A percentile compares a stretch with the other conserved stretches of the same genome.
These are phyloP conservation scores for Melanerpes formicivorus DNA, from an alignment of 2,113 vertebrate genomes.

Conservation along the genomic window DNA sequence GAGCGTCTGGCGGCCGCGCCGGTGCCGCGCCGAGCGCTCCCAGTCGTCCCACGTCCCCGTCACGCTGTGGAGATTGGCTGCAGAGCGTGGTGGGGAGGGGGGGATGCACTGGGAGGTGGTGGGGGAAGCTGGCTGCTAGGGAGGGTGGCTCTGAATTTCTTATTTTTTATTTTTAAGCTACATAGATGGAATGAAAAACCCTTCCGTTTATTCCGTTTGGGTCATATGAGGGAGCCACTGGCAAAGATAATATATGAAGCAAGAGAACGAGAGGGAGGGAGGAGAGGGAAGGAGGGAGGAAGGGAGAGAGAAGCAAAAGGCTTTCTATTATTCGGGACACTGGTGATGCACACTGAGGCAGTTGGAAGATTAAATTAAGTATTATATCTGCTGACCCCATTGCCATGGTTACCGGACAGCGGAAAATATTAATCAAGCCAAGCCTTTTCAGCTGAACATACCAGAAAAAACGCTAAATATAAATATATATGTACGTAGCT, in stretches of 20 bases:
- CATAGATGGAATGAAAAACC: conserved; percentile 33
- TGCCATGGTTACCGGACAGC: conserved; percentile 99
- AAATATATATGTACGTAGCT: conserved; percentile 77
- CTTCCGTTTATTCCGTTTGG: conserved; percentile 72
- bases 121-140: background rate
- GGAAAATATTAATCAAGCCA: conserved; percentile 99
- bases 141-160: conserved; percentile 16
- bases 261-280: conserved; percentile 65
- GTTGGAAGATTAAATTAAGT: conserved; percentile 99
- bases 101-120: background rate
- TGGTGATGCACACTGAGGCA: conserved; percentile 79
- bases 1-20: conserved; percentile 38
- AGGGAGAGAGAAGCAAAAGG: conserved; percentile 65
- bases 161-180: conserved; percentile 14
- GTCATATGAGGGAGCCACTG: conserved; percentile 78
- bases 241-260: conserved; percentile 74
- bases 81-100: conserved; percentile 36
- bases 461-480: conserved; percentile 78
- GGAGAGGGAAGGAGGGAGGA: conserved; percentile 32
- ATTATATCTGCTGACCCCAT: conserved; percentile 99
- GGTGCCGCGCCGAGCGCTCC: conserved; percentile 65
- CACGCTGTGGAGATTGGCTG: conserved; percentile 68
- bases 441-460: conserved; percentile 81
- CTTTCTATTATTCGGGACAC: conserved; percentile 86
- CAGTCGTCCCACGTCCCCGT: conserved; percentile 71